phyloP scores from a whole-genome alignment of 1,140 invertebrate species.

The Mercenaria mercenaria region DNA sequence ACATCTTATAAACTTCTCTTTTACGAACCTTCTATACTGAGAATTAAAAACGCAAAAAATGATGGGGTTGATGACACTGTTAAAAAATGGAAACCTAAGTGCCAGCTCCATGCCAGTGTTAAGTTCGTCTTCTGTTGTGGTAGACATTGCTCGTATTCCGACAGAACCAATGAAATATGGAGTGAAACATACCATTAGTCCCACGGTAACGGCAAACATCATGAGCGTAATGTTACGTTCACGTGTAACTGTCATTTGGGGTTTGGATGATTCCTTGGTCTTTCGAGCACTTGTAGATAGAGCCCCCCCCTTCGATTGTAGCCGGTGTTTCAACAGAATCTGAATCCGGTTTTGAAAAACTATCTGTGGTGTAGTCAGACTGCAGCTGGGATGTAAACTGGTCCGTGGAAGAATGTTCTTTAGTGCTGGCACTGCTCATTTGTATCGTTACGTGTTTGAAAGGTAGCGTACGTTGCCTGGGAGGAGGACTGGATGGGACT shows the following conservation, averaged over 20 bases:
- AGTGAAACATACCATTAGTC: constrained; percentile 9
- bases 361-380: too few relatives aligned
- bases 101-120: not conserved
- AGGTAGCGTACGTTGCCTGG: not conserved
- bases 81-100: constrained; percentile 28
- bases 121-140: not conserved
- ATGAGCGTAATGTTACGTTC: constrained; percentile 27
- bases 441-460: not conserved
- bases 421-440: not conserved
- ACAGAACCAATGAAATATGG: constrained; percentile 26
- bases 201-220: constrained; percentile 38
- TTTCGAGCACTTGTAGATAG: not conserved
- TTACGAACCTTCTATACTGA: not conserved
- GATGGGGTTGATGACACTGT: constrained; percentile 31
- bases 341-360: too few relatives aligned
- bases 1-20: too few relatives aligned
- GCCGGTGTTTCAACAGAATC: too few relatives aligned
- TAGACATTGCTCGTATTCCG: not conserved
- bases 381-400: too few relatives aligned
- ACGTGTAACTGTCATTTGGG: not conserved
- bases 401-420: not conserved
- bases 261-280: not conserved
- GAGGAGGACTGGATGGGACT: not conserved
- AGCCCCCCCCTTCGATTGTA: too few relatives aligned
- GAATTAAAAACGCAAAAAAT: constrained; percentile 35